Conservation (phyloP, 2,797 vertebrate genomes). For the Pantherophis alleghaniensis region DNA sequence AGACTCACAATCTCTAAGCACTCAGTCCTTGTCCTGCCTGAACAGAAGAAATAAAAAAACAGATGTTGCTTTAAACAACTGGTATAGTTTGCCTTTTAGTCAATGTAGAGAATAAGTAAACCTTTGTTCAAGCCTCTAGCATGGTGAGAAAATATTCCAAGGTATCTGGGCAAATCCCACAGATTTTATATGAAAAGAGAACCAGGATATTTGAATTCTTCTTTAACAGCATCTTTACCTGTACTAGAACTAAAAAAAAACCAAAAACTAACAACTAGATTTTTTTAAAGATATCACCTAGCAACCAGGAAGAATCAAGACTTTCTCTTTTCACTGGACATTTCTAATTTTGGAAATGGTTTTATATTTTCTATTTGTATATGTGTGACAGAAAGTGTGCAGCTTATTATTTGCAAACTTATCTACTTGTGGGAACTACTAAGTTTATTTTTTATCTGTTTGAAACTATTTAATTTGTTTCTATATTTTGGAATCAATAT, state of each 20-base stretch:
- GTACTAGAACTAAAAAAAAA: neutral
- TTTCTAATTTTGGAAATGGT: neutral
- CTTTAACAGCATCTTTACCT: neutral
- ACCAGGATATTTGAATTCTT: neutral
- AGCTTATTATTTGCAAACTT: too few relatives aligned
- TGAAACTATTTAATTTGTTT: neutral
- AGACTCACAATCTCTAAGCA: neutral
- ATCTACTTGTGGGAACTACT: too few relatives aligned
- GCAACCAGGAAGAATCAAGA: neutral
- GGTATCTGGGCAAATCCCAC: neutral
- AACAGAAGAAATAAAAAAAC: too few relatives aligned
- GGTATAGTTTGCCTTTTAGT: neutral
- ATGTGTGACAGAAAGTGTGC: neutral
- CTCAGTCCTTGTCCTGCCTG: neutral
- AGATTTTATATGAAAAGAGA: neutral
- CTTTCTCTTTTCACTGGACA: neutral
- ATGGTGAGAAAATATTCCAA: neutral
- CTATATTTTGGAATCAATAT: neutral
- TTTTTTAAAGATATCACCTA: neutral
- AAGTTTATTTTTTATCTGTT: neutral
- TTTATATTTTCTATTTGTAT: neutral
- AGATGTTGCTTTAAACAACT: neutral
- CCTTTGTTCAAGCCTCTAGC: neutral
- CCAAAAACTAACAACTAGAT: too few relatives aligned
- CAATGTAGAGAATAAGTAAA: neutral